Evolutionary conservation across 2,113 vertebrate species (phyloP).

Genomic region (Cariama cristata): DNA sequence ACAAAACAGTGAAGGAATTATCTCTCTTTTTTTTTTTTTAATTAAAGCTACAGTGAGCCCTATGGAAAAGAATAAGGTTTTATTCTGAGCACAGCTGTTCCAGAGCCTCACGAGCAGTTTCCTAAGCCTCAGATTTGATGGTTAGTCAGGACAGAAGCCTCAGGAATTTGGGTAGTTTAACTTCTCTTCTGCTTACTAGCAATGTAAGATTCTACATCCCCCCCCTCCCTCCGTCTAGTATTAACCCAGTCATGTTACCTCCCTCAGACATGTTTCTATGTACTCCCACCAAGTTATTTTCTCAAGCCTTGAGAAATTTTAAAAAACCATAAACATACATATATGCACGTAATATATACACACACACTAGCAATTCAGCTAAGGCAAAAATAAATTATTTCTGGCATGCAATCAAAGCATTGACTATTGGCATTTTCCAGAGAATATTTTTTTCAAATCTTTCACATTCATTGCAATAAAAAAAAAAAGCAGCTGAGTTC

Average conservation of each 20-base stretch:
- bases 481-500: neutral
- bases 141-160: neutral
- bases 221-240: too few relatives aligned
- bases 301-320: neutral
- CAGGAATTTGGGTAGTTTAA: neutral
- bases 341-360: neutral
- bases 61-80: neutral
- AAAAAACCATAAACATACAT: neutral
- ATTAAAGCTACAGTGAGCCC: neutral
- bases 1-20: neutral
- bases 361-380: conserved; percentile 24
- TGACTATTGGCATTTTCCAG: conserved; percentile 53
- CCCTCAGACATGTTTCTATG: neutral
- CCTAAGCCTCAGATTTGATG: neutral
- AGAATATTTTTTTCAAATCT: conserved; percentile 1
- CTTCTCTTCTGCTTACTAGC: neutral
- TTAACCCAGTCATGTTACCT: neutral
- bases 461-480: conserved; percentile 16
- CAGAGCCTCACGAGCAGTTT: neutral
- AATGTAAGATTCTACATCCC: neutral
- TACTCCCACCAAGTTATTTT: neutral
- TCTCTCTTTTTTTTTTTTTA: neutral
- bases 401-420: conserved; percentile 49
- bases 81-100: neutral
- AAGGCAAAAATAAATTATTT: conserved; percentile 53